These are phyloP conservation scores for Herminia tarsipennalis DNA, from an alignment of 2,888 invertebrate genomes.

Conservation along the genomic window DNA sequence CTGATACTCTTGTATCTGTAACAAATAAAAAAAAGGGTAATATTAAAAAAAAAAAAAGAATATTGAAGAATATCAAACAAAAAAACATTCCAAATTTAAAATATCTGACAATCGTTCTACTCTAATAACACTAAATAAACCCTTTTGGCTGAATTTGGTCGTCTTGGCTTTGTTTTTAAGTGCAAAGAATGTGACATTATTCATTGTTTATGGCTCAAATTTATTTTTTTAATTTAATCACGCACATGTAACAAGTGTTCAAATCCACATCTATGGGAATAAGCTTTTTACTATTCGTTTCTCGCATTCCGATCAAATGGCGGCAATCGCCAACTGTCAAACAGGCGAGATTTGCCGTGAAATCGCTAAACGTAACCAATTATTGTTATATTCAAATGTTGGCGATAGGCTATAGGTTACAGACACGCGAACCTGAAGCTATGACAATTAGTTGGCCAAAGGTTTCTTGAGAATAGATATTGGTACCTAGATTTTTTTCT, in stretches of 20 bases:
- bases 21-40: no score
- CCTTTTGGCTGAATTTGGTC: no score
- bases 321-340: conserved; percentile 54
- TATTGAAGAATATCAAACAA: no score
- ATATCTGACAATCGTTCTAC: no score
- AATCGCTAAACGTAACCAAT: conserved; percentile 63
- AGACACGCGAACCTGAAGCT: conserved; percentile 26
- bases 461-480: conserved; percentile 5
- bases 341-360: conserved; percentile 54
- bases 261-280: conserved; percentile 34
- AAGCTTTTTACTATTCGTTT: conserved; percentile 27
- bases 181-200: no score
- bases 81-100: no score
- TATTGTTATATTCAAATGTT: conserved; percentile 45
- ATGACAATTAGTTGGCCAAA: conserved; percentile 15
- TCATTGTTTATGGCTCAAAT: no score
- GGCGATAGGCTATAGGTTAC: conserved; percentile 29
- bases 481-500: conserved; percentile 27
- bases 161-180: no score
- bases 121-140: no score
- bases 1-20: no score
- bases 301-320: conserved; percentile 41
- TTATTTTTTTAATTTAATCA: background rate
- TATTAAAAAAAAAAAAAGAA: no score
- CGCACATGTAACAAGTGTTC: conserved; percentile 1